Evolutionary conservation across 2,888 invertebrate genomes (phyloP), one percentile per base, ranked within the genome.

Genomic region (Parnassius smintheus): DNA sequence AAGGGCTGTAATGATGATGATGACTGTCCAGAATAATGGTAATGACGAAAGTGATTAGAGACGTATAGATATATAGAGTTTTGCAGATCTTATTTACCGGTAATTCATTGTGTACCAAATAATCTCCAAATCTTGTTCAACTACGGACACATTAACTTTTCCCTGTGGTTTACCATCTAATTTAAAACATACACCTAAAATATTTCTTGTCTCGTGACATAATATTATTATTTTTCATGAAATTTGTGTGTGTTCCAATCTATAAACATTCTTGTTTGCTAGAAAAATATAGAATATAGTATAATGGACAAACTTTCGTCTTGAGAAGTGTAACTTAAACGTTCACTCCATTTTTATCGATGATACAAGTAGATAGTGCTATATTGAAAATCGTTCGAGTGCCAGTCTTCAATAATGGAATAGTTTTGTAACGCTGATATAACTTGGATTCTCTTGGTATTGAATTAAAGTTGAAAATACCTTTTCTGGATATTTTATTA

Each of bases 331-430:
- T 54, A 49, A 57, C 53, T 57, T 52, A 62, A 57, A 62, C 10
- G 57, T 57, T 57, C 48, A n/a, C 53, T 62, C 51, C 54, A 62
- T 58, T 62, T 62, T 58, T 58, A 58, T 58, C 48, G 62, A 62
- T 62, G 58, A 58, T 62, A 62, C 57, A 62, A 58, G 48, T 25
- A 56, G 62, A 62, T 58, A 54, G 62, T 54, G 57, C 58, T 62
- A 53, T 62, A 62, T 62, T 62, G 62, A 62, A 62, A 62, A 53
- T 57, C 53, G 53, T 53, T 44, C n/a, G 48, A 58, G 62, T 55
- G 58, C 62, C 54, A 54, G 12, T 62, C 41, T 54, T 62, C 57
- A 58, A 62, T 62, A 58, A 62, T 62, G 18, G 53, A 58, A 58
- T 62, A 48, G 35, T 18, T 54, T 8, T n/a, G 42, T 7, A 0